Evolutionary conservation across 2,888 invertebrate genomes (phyloP), one percentile per base, ranked within the genome.

Genomic region (Chrysolina oricalcia): DNA sequence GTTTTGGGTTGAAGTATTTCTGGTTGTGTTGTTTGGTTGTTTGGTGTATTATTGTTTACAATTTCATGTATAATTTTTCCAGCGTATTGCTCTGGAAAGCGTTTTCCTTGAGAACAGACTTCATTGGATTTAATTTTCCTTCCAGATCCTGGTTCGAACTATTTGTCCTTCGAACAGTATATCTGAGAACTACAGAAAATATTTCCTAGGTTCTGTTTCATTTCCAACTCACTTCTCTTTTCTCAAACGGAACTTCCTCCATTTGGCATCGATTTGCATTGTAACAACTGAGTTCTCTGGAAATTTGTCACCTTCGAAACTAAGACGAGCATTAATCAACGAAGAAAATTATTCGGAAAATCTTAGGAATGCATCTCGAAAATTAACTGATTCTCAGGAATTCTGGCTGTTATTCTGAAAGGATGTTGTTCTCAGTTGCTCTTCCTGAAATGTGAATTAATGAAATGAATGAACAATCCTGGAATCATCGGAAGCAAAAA

Each of bases 311-410:
- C 21, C 13, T 56, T 19, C 9, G 35, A 59, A 27, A 9, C 17
- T 27, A 59, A 59, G n/a, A 35, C 59, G n/a, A 59, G 59, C 10
- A 59, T 59, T n/a, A 59, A 59, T 59, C 59, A 35, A 59, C 35
- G 8, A 0, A 59, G 35, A 59, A 27, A 59, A 59, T 59, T 59
- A 27, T 35, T 59, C 35, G n/a, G 59, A 27, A 35, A 59, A 59
- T 59, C 27, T 35, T 35, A 35, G 35, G 59, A 59, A 59, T 59
- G 59, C n/a, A n/a, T n/a, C n/a, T n/a, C 11, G 35, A n/a, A 53
- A 59, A 27, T 59, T 27, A 35, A 35, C 59, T 59, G 13, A 27
- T 27, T 27, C 35, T 27, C 27, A n/a, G 35, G 59, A 59, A 23
- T 27, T 59, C 0, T 15, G 9, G n/a, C 59, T 59, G 59, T 35